phyloP scores from a whole-genome alignment of 2,888 invertebrate species.

The Eilema caniola region DNA sequence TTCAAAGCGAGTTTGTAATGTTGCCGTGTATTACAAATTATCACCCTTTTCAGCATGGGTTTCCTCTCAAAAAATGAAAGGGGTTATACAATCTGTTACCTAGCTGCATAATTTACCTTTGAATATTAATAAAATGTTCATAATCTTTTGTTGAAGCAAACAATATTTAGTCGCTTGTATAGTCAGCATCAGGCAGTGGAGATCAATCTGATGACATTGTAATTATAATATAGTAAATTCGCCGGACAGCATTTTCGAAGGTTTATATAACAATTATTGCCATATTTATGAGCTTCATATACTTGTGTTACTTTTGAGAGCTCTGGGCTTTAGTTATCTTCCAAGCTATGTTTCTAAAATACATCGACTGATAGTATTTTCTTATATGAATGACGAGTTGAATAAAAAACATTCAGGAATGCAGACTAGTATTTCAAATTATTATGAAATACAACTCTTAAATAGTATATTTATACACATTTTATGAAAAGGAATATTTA shows the following conservation, averaged over 20 bases:
- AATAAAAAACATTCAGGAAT: background rate
- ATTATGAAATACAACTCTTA: background rate
- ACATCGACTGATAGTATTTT: too few relatives aligned
- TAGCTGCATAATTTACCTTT: background rate
- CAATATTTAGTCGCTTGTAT: too few relatives aligned
- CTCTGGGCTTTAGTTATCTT: too few relatives aligned
- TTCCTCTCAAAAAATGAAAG: background rate
- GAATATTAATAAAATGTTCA: too few relatives aligned
- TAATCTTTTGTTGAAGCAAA: too few relatives aligned
- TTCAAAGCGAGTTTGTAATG: background rate
- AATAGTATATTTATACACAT: background rate
- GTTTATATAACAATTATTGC: too few relatives aligned
- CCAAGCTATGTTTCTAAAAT: too few relatives aligned
- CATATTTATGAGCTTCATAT: too few relatives aligned
- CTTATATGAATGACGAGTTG: background rate
- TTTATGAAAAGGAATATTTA: background rate
- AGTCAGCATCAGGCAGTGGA: too few relatives aligned
- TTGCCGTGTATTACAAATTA: background rate
- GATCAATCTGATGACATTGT: too few relatives aligned
- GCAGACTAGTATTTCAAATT: background rate
- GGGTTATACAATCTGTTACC: background rate
- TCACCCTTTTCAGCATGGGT: background rate
- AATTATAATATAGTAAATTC: too few relatives aligned
- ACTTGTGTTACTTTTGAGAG: background rate
- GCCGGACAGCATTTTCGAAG: too few relatives aligned